These are phyloP conservation scores for Acanthoscelides obtectus DNA, from an alignment of 2,888 invertebrate genomes.

Conservation along the genomic window DNA sequence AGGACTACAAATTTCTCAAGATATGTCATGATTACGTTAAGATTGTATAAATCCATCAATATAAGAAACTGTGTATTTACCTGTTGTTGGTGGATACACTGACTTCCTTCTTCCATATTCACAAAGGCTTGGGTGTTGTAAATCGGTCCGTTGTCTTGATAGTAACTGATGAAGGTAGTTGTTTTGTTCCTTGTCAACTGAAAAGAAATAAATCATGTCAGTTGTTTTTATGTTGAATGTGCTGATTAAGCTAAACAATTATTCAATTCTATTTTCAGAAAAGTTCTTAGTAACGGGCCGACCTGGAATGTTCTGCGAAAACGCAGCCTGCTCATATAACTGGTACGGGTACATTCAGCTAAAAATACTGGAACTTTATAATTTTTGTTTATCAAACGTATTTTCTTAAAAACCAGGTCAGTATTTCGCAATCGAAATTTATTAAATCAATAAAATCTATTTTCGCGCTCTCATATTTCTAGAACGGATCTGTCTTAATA, in stretches of 20 bases:
- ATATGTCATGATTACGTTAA: too few relatives aligned
- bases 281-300: background rate
- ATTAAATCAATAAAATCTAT: slow-evolving; percentile 5
- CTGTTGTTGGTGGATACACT: slow-evolving; percentile 61
- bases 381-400: background rate
- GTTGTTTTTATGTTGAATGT: background rate
- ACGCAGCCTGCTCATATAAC: background rate
- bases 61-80: slow-evolving; percentile 11
- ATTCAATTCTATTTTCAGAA: background rate
- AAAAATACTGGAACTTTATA: background rate
- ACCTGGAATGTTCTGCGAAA: background rate
- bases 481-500: background rate
- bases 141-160: slow-evolving; percentile 36
- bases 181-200: slow-evolving; percentile 66
- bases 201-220: slow-evolving; percentile 35
- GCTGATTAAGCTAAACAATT: background rate
- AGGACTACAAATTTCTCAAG: too few relatives aligned
- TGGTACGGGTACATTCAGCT: background rate
- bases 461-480: background rate
- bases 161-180: slow-evolving; percentile 47
- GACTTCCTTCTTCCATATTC: slow-evolving; percentile 52
- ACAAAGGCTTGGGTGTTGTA: slow-evolving; percentile 36
- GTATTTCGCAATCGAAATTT: slow-evolving; percentile 3
- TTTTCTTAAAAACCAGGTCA: slow-evolving; percentile 3
- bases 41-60: too few relatives aligned